Base-by-base conservation (phyloP, 2,888 invertebrate species). In the Celastrina argiolus region DNA sequence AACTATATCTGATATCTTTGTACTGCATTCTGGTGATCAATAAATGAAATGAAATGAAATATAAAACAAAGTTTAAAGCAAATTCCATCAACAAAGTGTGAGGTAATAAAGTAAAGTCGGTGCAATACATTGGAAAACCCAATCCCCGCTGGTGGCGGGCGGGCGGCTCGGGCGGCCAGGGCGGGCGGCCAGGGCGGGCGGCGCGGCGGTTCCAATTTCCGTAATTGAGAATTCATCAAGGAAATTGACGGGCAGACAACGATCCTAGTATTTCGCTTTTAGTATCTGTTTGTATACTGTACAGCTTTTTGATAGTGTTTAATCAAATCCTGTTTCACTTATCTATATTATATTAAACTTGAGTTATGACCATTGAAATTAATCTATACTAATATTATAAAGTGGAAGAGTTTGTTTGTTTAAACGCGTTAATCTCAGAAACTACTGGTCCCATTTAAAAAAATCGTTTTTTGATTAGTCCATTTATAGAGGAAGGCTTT, bases 161-260 rank as follows among this genome's bases (percentile, higher is more conserved):
- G 18, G 18, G 42, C 42, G 42, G n/a, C 14, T 16, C 71, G 72
- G 74, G 73, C 73, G 77, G 76, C 73, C 22, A 2, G 45, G 45
- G 8, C n/a, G 39, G 39, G 39, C 39, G 39, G 39, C n/a, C n/a
- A 8, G 39, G 7, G 39, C 39, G 12, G 39, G 45, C 51, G 51
- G 22, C 12, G 51, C 51, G 78, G 76, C 81, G 75, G 78, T 83
- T 83, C 79, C 83, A 87, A 88, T 88, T 88, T 88, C 85, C 87
- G 84, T 87, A 87, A 88, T 87, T 87, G 87, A 86, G 81, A 85
- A 80, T 86, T 87, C 85, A 88, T 88, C 86, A 87, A 86, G 85
- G 86, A 88, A 88, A 88, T 88, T 87, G 88, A 85, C 82, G 84
- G 78, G 79, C 80, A 83, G 84, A 82, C 82, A 81, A 80, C 80